Evolutionary conservation across 2,888 invertebrate genomes (phyloP), one percentile per base, ranked within the genome.

Genomic region (Tanytarsus gracilentus): DNA sequence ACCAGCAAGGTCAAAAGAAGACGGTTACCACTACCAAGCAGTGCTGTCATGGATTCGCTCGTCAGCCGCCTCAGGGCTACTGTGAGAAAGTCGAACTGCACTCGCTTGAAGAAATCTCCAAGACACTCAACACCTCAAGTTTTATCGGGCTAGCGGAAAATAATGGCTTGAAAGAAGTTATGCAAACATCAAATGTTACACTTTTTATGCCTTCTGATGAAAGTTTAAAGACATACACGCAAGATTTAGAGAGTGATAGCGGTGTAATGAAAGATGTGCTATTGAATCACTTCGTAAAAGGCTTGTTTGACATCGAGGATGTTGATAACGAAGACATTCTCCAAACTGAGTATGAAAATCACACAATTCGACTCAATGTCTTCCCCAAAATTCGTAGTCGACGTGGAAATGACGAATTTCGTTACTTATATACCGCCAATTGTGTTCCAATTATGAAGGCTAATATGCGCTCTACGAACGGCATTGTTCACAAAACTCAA

Each of bases 31-130:
- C 82, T 52, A 78, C 78, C 18, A 79, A 83, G 65, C 80, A 83
- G 68, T 86, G 86, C 69, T 86, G 86, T 69, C 78, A 79, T 67
- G 85, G 85, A 36, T 84, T 74, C 69, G 74, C 78, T 61, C 74
- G 80, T 55, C 66, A 69, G 62, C 67, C n/a, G n/a, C n/a, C 68
- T 61, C 71, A 70, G 62, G 69, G 70, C 39, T 70, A 70, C n/a
- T 80, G 80, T 64, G 73, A 71, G 62, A 70, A 76, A 75, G 77
- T 82, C 21, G 78, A 81, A 61, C 74, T 83, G 63, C 78, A 79
- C 67, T 72, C 77, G 21, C 67, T 82, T 62, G 67, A 77, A 48
- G 77, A 78, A 33, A 80, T 82, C 0, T 75, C 82, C 23, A 73
- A 75, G 40, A 77, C 79, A 55, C 69, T 83, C 67, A 80, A 78